Conservation (phyloP, 2,888 invertebrate genomes). For the Alloplasta piceator region DNA sequence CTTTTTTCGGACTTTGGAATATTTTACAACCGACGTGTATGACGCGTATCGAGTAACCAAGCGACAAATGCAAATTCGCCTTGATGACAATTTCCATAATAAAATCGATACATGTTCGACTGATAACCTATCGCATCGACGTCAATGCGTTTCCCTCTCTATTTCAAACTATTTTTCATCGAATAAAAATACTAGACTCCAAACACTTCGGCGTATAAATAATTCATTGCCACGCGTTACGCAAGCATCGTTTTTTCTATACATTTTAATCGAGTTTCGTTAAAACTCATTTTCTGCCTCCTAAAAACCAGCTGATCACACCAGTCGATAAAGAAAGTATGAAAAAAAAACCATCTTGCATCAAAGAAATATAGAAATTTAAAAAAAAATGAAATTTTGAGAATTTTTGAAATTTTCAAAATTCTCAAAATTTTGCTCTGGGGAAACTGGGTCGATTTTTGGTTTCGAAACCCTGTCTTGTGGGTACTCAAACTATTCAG, state of each 20-base stretch:
- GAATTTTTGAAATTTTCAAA: not conserved
- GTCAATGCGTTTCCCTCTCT: not conserved
- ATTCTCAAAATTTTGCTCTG: not conserved
- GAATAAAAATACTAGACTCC: slow-evolving; percentile 22
- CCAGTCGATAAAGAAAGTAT: no score
- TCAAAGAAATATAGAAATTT: no score
- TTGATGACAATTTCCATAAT: slow-evolving; percentile 1
- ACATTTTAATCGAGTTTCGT: no score
- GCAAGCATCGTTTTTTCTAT: not conserved
- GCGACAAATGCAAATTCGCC: slow-evolving; percentile 47
- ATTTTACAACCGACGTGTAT: slow-evolving; percentile 23
- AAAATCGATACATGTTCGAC: slow-evolving; percentile 4
- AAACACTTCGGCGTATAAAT: not conserved
- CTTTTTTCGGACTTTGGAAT: slow-evolving; percentile 1
- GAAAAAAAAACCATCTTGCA: no score
- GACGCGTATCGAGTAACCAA: slow-evolving; percentile 37
- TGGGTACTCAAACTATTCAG: slow-evolving; percentile 28
- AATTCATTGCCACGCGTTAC: slow-evolving; percentile 1
- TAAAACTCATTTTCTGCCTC: no score
- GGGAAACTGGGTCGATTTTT: not conserved
- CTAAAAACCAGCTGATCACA: no score
- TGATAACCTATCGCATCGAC: slow-evolving; percentile 47
- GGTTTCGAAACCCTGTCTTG: not conserved
- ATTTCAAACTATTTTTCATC: slow-evolving; percentile 27
- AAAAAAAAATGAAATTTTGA: not conserved